Percentiles rank a stretch among this genome's conserved stretches.
phyloP scores from a whole-genome alignment of 2,888 invertebrate species.

The Polyommatus icarus region DNA sequence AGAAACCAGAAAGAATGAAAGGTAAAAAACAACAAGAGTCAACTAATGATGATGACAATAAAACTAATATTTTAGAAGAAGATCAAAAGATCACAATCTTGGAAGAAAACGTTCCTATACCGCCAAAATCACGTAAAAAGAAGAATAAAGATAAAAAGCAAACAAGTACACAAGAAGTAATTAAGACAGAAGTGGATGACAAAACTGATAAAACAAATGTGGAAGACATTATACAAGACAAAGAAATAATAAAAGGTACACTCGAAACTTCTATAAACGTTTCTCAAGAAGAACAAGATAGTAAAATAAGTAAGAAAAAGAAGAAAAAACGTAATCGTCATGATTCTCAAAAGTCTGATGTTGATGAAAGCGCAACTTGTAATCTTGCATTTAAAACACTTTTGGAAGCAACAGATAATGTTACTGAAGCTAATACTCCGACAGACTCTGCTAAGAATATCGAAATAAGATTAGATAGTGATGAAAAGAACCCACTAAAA shows the following conservation, averaged over 20 bases:
- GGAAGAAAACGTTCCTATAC: slow-evolving; percentile 38
- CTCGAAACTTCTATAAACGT: slow-evolving; percentile 25
- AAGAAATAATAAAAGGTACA: slow-evolving; percentile 36
- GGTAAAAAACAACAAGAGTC: slow-evolving; percentile 65
- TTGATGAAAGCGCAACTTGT: slow-evolving; percentile 51
- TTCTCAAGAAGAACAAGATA: slow-evolving; percentile 47
- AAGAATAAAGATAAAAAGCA: slow-evolving; percentile 64
- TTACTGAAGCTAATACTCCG: slow-evolving; percentile 26
- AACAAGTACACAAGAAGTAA: slow-evolving; percentile 37
- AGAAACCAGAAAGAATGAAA: slow-evolving; percentile 73
- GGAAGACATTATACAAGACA: slow-evolving; percentile 29
- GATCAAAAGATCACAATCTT: slow-evolving; percentile 36
- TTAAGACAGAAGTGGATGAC: slow-evolving; percentile 36
- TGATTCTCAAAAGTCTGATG: slow-evolving; percentile 66
- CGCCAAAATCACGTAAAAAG: slow-evolving; percentile 62
- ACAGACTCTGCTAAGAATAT: background rate
- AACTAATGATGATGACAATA: slow-evolving; percentile 36
- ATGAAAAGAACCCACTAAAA: slow-evolving; percentile 11
- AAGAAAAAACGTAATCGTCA: slow-evolving; percentile 63
- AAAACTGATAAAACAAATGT: slow-evolving; percentile 21
- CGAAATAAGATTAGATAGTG: slow-evolving; percentile 30
- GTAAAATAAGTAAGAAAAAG: slow-evolving; percentile 59
- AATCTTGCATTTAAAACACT: slow-evolving; percentile 60
- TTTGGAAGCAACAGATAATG: slow-evolving; percentile 42
- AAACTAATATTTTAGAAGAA: slow-evolving; percentile 33